Evolutionary conservation across 2,797 vertebrate genomes (phyloP), one percentile per base, ranked within the genome.

Genomic region (Pitangus sulphuratus): DNA sequence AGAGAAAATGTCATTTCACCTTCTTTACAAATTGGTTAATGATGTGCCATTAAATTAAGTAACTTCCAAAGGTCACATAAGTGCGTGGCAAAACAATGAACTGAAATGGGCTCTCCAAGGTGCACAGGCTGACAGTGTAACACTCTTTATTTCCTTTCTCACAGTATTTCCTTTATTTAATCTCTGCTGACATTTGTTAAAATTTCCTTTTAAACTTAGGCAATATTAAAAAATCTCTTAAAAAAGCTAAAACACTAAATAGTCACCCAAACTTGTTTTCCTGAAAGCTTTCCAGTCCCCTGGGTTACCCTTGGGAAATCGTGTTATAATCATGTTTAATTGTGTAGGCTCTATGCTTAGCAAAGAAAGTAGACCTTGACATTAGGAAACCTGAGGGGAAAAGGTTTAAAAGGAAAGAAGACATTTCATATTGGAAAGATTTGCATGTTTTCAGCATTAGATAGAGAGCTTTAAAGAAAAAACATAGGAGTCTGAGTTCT

Each of bases 41-140:
- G 86, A 95, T 78, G n/a, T 90, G 26, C 37, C n/a, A 44, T 60
- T 87, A 53, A 51, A 89, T 84, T 84, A 91, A 89, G 22, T 86
- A 93, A 89, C 74, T 90, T 84, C 54, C 68, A 93, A 93, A 90
- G 70, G 86, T 95, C 80, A 90, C 33, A 6, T 40, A 94, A 90
- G 26, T 87, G 58, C 74, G 18, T 66, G 47, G 33, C 51, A 94
- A 82, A 93, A 65, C 3, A 26, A 28, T 64, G 70, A 88, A 69
- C 18, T 79, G 33, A 87, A 95, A 86, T 74, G 69, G 12, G 28
- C 16, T 90, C 60, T 90, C 58, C 9, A 58, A 74, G 20, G 31
- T n/a, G 31, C 39, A 64, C 2, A 28, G 12, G 30, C 44, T 72
- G 40, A 82, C 30, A 62, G 18, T n/a, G 51, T 33, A 84, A 82